Evolutionary conservation across 64 coral and sea anemone species (phyloP), one percentile per base, ranked within the genome.

Genomic region (Stichodactyla mertensii): DNA sequence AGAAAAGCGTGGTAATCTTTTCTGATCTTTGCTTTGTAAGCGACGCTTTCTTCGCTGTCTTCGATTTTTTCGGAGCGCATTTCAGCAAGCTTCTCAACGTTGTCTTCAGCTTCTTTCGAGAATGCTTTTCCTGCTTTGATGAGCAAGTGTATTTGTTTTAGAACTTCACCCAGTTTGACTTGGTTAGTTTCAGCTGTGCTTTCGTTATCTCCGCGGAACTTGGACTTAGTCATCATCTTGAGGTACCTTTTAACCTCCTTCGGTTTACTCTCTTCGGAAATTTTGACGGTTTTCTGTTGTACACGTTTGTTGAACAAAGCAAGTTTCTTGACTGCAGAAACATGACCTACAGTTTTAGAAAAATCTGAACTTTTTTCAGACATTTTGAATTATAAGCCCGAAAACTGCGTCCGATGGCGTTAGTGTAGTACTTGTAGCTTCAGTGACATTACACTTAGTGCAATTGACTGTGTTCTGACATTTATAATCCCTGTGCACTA

Each of bases 181-280:
- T 4, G 78, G 10, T 59, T 5, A 52, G 78, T 52, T 1, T n/a
- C 16, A 54, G 57, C 28, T 6, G 3, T 52, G 9, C 2, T 31
- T 57, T 92, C 79, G 13, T 83, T 80, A 70, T 92, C 86, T 7
- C 90, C 90, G 4, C 85, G 82, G 51, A 87, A 92, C 23, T 36
- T 74, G 2, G 90, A 83, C 24, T 88, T 87, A n/a, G 87, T 83
- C 45, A 92, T 92, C 52, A 27, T 67, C 60, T 70, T 87, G 2
- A 92, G 90, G 20, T 92, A 92, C 14, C 55, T 24, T 74, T 92
- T 85, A 11, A 85, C 56, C 26, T 36, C 54, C n/a, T 59, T 64
- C 14, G 83, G 83, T 7, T 56, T 56, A 54, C 78, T 81, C 4
- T 55, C 52, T 20, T 81, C 51, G 13, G 5, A 5, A 19, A 81